Conservation (phyloP, 2,113 vertebrate genomes). For the Xenopus laevis region DNA sequence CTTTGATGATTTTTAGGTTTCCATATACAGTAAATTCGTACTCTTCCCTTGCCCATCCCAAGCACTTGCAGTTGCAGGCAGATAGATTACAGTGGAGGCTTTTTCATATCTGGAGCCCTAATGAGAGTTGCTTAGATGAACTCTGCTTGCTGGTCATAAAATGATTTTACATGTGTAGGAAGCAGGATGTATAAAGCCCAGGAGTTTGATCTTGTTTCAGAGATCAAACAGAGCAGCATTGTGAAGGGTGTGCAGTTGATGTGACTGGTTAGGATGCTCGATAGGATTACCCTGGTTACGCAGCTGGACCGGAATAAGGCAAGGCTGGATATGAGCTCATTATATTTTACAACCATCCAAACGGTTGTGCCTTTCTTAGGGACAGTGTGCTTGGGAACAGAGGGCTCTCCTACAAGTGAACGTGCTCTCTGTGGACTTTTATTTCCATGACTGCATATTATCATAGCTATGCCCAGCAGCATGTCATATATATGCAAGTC, state of each 20-base stretch:
- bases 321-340: conserved; percentile 75
- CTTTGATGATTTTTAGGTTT: no score
- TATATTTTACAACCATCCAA: conserved; percentile 75
- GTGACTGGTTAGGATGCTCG: conserved; percentile 72
- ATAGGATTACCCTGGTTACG: conserved; percentile 71
- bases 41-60: no score
- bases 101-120: conserved; percentile 51
- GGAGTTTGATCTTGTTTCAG: conserved; percentile 75
- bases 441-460: neutral
- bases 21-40: no score
- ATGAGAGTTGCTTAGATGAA: conserved; percentile 60
- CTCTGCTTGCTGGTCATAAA: conserved; percentile 69
- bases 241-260: conserved; percentile 73
- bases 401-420: neutral
- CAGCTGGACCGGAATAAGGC: conserved; percentile 78
- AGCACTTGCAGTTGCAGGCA: no score
- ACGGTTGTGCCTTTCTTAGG: conserved; percentile 59
- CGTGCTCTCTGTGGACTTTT: neutral
- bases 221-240: conserved; percentile 77
- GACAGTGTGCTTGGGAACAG: conserved; percentile 18
- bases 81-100: no score
- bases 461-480: neutral
- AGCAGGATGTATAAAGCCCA: conserved; percentile 75
- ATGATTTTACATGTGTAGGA: conserved; percentile 72
- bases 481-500: neutral